Base-by-base conservation (phyloP, 2,888 invertebrate genomes). In the Cosmia trapezina region DNA sequence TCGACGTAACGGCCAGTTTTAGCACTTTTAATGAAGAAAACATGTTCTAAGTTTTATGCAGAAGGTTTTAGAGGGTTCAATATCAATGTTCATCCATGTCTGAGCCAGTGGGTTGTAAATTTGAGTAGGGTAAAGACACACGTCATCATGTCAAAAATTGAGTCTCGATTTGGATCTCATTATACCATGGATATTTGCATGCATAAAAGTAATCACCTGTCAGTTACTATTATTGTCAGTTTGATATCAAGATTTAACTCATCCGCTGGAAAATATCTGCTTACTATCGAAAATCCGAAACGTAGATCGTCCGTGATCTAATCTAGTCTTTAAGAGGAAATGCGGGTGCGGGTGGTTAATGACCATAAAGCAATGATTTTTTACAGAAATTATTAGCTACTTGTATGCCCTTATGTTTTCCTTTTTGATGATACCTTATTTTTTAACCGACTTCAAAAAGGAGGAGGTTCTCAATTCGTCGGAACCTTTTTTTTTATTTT, bases 71-170 rank as follows among this genome's bases (percentile, higher is more conserved):
- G 64, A 67, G 76, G 70, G 73, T 80, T 65, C 66, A 76, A 76
- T 76, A 87, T 86, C 85, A 86, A 87, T 86, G 88, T 88, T 88
- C 82, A 83, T 85, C 79, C 84, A 78, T 45, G 67, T 75, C 76
- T 74, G 76, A 83, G 80, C 80, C 88, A 88, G 87, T 88, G 88
- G 88, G 89, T 88, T 89, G 90, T 86, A 85, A 89, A 85, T 86
- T 85, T 92, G 91, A 93, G 86, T 84, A 91, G 91, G 93, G 93
- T 93, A n/a, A 87, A 84, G 91, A 90, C 91, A 87, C 79, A 82
- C 89, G 91, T 90, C 91, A 89, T 78, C 66, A 66, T 82, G 82
- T 87, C 89, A 88, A 84, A 86, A 87, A 84, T 84, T 84, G 83
- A 84, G 80, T 78, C 78, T 87, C 68, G 73, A 87, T 86, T 87